Conservation (phyloP, 2,113 vertebrate species). For the Mustela lutreola region DNA sequence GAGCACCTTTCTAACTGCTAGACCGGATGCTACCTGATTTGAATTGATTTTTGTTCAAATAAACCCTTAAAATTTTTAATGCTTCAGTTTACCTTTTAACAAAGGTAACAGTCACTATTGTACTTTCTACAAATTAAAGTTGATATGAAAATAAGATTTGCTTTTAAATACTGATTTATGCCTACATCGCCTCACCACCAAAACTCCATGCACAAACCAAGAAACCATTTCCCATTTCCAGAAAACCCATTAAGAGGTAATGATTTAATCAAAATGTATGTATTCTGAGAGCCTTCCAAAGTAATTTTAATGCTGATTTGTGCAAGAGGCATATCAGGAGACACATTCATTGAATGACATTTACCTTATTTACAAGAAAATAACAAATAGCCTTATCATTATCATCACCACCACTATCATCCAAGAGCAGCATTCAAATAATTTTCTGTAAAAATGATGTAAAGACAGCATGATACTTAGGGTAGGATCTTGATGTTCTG, state of each 20-base stretch:
- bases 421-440: conserved; percentile 46
- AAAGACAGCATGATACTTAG: conserved; percentile 18
- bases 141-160: conserved; percentile 1
- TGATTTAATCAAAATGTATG: conserved; percentile 75
- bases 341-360: conserved; percentile 65
- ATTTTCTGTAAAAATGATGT: conserved; percentile 65
- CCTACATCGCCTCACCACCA: background rate
- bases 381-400: conserved; percentile 71
- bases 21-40: background rate
- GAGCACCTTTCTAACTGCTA: background rate
- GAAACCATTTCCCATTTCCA: background rate
- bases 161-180: conserved; percentile 48
- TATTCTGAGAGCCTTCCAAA: conserved; percentile 69
- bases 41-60: background rate
- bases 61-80: background rate
- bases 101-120: background rate
- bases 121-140: conserved; percentile 29
- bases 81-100: background rate
- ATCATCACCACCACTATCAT: conserved; percentile 1
- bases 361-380: conserved; percentile 76
- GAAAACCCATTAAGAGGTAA: conserved; percentile 49
- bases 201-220: background rate
- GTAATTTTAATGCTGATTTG: conserved; percentile 72
- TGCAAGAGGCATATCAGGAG: conserved; percentile 52
- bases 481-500: background rate